Evolutionary conservation across 2,888 invertebrate species (phyloP).

Genomic region (Pycnomerus fuliginosus): DNA sequence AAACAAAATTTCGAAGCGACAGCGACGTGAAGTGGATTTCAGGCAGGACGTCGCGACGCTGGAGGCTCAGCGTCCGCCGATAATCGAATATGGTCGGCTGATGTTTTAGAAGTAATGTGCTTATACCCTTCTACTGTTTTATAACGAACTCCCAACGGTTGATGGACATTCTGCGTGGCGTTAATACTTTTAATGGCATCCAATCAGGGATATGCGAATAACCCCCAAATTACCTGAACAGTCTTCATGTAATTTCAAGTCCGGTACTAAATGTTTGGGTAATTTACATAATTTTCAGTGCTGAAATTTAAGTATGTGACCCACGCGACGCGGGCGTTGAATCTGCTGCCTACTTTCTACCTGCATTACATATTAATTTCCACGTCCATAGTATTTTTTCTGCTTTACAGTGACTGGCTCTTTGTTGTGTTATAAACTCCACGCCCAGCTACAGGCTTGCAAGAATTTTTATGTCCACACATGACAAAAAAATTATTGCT

Average conservation of each 20-base stretch:
- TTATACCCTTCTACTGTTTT: constrained; percentile 20
- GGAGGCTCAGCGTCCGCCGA: constrained; percentile 16
- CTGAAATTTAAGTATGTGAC: constrained; percentile 14
- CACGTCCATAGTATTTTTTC: no score
- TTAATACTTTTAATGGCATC: constrained; percentile 13
- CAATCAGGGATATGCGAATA: constrained; percentile 2
- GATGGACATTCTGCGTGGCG: constrained; percentile 24
- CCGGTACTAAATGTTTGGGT: neutral
- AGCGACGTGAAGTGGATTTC: constrained; percentile 6
- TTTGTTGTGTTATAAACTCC: no score
- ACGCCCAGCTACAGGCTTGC: no score
- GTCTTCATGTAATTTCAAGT: neutral
- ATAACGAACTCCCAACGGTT: constrained; percentile 20
- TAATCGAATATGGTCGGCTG: constrained; percentile 26
- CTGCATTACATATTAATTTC: no score
- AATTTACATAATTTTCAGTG: no score
- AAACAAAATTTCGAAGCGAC: constrained; percentile 5
- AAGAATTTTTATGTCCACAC: no score
- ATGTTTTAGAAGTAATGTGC: constrained; percentile 26
- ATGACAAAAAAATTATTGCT: no score
- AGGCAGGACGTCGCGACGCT: constrained; percentile 1
- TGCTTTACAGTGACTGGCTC: no score
- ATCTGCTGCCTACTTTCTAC: constrained; percentile 9
- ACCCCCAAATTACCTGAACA: no score
- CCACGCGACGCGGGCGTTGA: constrained; percentile 6